Conservation (phyloP, 2,888 invertebrate species). For the Tuberolachnus salignus region DNA sequence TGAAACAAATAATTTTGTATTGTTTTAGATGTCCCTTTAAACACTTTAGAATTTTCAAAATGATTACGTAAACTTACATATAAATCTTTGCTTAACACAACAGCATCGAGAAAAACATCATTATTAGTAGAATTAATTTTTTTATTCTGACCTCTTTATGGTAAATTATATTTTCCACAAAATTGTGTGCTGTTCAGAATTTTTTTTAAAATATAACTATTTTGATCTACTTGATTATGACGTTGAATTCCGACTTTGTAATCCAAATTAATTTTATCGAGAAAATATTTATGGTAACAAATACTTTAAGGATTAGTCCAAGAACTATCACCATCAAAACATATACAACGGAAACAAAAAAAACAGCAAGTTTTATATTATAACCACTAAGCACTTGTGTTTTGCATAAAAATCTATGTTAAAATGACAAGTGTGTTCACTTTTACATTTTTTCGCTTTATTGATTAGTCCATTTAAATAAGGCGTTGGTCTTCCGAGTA, state of each 20-base stretch:
- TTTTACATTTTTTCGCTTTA: no score
- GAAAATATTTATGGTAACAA: conserved; percentile 12
- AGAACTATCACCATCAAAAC: no score
- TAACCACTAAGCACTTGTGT: no score
- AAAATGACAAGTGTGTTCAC: no score
- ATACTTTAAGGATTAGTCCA: no score
- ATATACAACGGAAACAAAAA: no score
- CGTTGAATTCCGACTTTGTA: conserved; percentile 18
- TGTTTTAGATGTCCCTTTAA: conserved; percentile 16
- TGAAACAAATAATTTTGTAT: conserved; percentile 18
- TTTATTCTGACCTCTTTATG: conserved; percentile 20
- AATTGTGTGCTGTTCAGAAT: background rate
- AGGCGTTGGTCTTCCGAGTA: no score
- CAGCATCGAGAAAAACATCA: conserved; percentile 7
- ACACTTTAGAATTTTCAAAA: conserved; percentile 21
- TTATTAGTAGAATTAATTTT: conserved; percentile 14
- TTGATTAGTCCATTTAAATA: no score
- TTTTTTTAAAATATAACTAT: no score
- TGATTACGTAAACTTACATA: no score
- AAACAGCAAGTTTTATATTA: no score
- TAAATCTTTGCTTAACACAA: conserved; percentile 6
- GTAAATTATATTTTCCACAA: conserved; percentile 15
- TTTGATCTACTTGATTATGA: conserved; percentile 15
- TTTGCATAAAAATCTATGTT: no score
- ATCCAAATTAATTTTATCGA: conserved; percentile 6